Conservation (phyloP, 2,888 invertebrate species). For the Mechanitis messenoides region DNA sequence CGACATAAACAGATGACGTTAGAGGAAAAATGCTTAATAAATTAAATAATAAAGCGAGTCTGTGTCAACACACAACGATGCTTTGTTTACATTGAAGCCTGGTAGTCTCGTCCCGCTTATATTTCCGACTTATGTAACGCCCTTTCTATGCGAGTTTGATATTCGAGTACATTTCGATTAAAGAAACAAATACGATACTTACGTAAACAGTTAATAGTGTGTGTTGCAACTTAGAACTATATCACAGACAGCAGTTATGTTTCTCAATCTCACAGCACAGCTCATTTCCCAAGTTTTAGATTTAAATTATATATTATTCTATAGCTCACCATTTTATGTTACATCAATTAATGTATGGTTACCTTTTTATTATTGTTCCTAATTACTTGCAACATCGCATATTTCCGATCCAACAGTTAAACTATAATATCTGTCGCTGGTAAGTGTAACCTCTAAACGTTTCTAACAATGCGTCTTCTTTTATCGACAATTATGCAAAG, state of each 20-base stretch:
- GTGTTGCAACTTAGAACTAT: constrained; percentile 21
- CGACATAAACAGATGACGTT: not conserved
- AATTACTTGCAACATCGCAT: not conserved
- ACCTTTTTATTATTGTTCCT: not conserved
- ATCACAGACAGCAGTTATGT: constrained; percentile 10
- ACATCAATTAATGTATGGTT: no score
- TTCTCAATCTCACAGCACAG: no score
- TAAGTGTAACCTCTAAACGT: constrained; percentile 13
- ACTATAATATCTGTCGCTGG: not conserved
- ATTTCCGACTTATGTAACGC: constrained; percentile 26
- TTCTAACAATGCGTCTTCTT: constrained; percentile 10
- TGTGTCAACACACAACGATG: constrained; percentile 7
- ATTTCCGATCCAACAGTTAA: no score
- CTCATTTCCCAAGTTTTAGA: no score
- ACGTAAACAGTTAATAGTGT: constrained; percentile 23
- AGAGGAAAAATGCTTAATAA: constrained; percentile 14
- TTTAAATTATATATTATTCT: no score
- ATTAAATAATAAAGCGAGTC: not conserved
- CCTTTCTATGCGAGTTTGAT: constrained; percentile 31
- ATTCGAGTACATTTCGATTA: constrained; percentile 28
- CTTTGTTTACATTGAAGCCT: constrained; percentile 9
- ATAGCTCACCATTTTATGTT: no score
- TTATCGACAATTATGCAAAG: constrained; percentile 13
- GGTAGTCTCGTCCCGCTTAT: constrained; percentile 6
- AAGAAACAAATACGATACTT: constrained; percentile 27